Percentiles rank a stretch among this genome's conserved stretches.
Conservation (phyloP, 2,888 invertebrate genomes). For the Pomacea canaliculata region DNA sequence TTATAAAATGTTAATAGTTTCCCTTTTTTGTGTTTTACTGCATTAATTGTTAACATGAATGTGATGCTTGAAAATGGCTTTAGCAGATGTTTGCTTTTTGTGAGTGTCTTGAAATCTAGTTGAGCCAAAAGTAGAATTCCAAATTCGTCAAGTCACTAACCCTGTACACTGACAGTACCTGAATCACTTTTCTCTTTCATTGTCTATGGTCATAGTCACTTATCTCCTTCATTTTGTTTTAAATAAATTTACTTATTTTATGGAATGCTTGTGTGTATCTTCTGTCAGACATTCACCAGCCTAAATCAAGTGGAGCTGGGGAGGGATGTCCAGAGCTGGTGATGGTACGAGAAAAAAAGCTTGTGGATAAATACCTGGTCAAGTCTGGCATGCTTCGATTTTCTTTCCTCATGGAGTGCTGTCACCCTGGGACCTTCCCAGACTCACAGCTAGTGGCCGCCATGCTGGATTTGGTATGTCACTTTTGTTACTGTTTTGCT, state of each 20-base stretch:
- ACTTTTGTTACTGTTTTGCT: background rate
- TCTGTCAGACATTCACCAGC: conserved; percentile 34
- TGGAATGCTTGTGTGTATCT: background rate
- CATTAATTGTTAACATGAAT: no score
- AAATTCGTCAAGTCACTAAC: background rate
- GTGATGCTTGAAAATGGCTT: no score
- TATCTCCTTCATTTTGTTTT: background rate
- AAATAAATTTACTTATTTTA: background rate
- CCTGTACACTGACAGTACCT: background rate
- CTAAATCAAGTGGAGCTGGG: conserved; percentile 33
- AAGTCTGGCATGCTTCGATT: conserved; percentile 91
- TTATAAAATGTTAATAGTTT: no score
- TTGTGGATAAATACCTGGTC: conserved; percentile 81
- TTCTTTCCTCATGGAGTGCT: conserved; percentile 92
- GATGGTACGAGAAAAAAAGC: conserved; percentile 85
- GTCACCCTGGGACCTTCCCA: conserved; percentile 94
- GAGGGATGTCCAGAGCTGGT: conserved; percentile 79
- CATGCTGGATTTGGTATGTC: conserved; percentile 87
- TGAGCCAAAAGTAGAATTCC: background rate
- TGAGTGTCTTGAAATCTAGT: no score
- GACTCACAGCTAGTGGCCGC: conserved; percentile 96
- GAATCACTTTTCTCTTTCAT: background rate
- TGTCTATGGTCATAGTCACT: background rate
- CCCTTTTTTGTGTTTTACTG: no score
- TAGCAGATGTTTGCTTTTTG: no score